These are phyloP conservation scores for Pycnomerus fuliginosus DNA, from an alignment of 2,888 invertebrate species.

Conservation along the genomic window DNA sequence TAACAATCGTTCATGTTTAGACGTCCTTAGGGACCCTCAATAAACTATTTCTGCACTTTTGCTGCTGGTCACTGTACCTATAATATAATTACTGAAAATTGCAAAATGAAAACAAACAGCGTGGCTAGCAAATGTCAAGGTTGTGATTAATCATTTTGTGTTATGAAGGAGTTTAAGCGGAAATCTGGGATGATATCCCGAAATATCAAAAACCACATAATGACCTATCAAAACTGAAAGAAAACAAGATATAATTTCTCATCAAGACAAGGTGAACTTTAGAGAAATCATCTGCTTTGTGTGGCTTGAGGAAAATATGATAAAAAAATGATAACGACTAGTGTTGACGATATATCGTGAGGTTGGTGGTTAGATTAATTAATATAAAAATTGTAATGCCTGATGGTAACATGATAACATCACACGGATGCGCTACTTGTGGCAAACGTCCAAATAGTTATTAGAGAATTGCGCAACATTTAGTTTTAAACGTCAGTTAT, in stretches of 20 bases:
- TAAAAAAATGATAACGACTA: conserved; percentile 10
- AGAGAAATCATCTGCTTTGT: conserved; percentile 11
- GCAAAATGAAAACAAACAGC: too few species aligned
- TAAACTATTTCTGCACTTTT: too few species aligned
- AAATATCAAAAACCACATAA: conserved; percentile 19
- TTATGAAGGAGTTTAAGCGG: too few species aligned
- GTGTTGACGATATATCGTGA: conserved; percentile 8
- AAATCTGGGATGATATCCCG: conserved; percentile 10
- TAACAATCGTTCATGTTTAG: too few species aligned
- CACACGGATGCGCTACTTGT: too few species aligned
- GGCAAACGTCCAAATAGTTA: conserved; percentile 17
- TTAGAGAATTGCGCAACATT: conserved; percentile 22
- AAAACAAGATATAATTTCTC: conserved; percentile 10
- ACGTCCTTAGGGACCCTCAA: too few species aligned
- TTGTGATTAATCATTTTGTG: conserved; percentile 8
- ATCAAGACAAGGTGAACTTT: conserved; percentile 15
- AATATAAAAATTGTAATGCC: too few species aligned
- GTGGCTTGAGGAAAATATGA: conserved; percentile 6
- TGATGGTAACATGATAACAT: conserved; percentile 1
- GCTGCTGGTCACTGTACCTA: too few species aligned
- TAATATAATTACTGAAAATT: too few species aligned
- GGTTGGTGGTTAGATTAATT: too few species aligned
- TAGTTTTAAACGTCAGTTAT: conserved; percentile 21
- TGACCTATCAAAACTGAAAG: conserved; percentile 12
- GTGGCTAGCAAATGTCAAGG: conserved; percentile 27